A percentile compares a stretch with the other conserved stretches of the same genome.
Conservation (phyloP, 2,797 vertebrate genomes). For the Ctenosaura bakeri region DNA sequence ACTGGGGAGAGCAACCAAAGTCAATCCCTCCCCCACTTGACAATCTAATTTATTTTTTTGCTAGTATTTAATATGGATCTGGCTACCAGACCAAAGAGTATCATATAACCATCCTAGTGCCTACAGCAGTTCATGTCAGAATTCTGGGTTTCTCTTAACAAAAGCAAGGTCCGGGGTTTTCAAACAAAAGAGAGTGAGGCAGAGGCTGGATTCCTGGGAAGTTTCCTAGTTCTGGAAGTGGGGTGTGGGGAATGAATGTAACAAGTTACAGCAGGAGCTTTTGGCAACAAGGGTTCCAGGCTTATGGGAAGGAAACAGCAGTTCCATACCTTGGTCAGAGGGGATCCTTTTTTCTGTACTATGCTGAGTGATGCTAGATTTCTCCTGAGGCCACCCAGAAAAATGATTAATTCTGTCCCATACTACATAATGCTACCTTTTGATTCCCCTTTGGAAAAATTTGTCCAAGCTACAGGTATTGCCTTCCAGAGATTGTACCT, state of each 20-base stretch:
- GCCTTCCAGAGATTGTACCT: background rate
- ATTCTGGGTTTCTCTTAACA: background rate
- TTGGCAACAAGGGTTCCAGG: background rate
- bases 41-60: constrained; percentile 52
- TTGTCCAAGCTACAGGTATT: background rate
- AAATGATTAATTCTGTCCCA: background rate
- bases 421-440: background rate
- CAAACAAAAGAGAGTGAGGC: background rate
- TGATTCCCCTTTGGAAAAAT: background rate
- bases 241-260: background rate
- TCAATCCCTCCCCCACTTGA: background rate
- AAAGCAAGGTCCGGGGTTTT: background rate
- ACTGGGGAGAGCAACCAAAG: background rate
- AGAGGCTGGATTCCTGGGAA: background rate
- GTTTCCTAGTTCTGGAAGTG: background rate
- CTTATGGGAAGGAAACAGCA: background rate
- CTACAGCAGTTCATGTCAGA: background rate
- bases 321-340: background rate
- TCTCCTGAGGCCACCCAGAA: constrained; percentile 1
- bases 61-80: constrained; percentile 38
- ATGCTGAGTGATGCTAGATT: background rate
- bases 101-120: background rate
- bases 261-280: background rate
- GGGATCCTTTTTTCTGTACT: background rate
- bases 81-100: constrained; percentile 42